These are phyloP conservation scores for Notoglanidium macrostoma DNA, from an alignment of 2,797 vertebrate genomes.

Conservation along the genomic window DNA sequence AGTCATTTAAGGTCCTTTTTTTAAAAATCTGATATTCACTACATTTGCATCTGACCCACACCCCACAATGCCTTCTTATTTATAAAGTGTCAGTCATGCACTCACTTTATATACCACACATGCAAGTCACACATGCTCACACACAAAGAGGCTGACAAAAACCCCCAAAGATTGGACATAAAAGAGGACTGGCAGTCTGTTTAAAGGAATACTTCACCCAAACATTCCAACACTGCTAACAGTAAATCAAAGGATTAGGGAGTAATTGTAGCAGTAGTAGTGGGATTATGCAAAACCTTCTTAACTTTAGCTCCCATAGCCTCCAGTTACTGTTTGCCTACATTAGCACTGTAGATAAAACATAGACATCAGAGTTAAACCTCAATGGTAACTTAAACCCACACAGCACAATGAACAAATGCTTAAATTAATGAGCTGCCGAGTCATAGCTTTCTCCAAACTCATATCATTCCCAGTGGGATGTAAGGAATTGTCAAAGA, in stretches of 20 bases:
- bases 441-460: not conserved
- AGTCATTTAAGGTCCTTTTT: not conserved
- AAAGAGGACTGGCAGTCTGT: constrained; percentile 22
- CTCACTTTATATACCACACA: constrained; percentile 12
- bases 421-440: not conserved
- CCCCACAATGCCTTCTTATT: constrained; percentile 11
- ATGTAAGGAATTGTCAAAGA: constrained; percentile 15
- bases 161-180: constrained; percentile 7
- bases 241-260: not conserved
- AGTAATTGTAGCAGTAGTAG: not conserved
- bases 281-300: not conserved
- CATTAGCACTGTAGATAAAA: constrained; percentile 8
- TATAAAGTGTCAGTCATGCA: constrained; percentile 28
- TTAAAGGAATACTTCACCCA: constrained; percentile 14
- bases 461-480: constrained; percentile 8
- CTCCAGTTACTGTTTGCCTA: not conserved
- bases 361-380: constrained; percentile 9
- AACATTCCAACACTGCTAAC: constrained; percentile 22
- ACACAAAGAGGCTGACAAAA: constrained; percentile 43
- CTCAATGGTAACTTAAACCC: not conserved
- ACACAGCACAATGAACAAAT: not conserved
- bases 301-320: not conserved
- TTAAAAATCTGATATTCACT: constrained; percentile 8
- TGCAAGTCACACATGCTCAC: constrained; percentile 32
- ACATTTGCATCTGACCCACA: constrained; percentile 46